A percentile compares a stretch with the other conserved stretches of the same genome.
Evolutionary conservation across 2,888 invertebrate species (phyloP).

Genomic region (Sphaerophoria rueppellii): DNA sequence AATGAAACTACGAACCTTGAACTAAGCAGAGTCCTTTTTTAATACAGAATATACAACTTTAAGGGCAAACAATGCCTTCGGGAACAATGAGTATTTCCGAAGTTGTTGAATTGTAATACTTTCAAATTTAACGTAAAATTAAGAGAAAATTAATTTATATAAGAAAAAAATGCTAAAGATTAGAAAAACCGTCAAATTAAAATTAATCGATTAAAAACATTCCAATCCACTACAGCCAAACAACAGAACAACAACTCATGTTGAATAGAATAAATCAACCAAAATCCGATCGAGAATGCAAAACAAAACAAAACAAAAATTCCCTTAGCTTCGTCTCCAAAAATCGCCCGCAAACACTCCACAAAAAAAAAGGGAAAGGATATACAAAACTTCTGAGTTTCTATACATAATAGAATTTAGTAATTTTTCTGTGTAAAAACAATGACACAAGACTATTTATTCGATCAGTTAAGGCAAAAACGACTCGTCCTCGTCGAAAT

Average conservation of each 20-base stretch:
- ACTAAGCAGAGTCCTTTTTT: too few species aligned
- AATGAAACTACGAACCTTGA: too few species aligned
- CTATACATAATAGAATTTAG: slow-evolving; percentile 56
- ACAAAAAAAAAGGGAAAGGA: not conserved
- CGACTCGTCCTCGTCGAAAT: not conserved
- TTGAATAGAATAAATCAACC: not conserved
- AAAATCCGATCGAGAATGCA: slow-evolving; percentile 33
- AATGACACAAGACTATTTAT: slow-evolving; percentile 23
- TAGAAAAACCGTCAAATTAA: too few species aligned
- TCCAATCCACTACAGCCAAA: not conserved
- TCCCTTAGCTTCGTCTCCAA: too few species aligned
- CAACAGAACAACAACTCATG: not conserved
- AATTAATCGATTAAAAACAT: too few species aligned
- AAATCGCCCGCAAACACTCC: not conserved
- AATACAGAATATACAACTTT: too few species aligned
- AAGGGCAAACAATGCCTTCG: too few species aligned
- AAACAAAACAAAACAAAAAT: slow-evolving; percentile 28
- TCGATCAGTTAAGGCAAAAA: slow-evolving; percentile 4
- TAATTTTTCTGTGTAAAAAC: slow-evolving; percentile 58
- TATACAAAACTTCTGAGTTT: slow-evolving; percentile 44
- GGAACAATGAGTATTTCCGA: too few species aligned
- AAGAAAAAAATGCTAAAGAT: too few species aligned
- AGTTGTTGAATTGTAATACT: too few species aligned
- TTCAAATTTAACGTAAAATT: too few species aligned
- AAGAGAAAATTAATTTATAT: too few species aligned